Evolutionary conservation across 1,140 invertebrate genomes (phyloP), one percentile per base, ranked within the genome.

Genomic region (Paralvinella palmiformis): DNA sequence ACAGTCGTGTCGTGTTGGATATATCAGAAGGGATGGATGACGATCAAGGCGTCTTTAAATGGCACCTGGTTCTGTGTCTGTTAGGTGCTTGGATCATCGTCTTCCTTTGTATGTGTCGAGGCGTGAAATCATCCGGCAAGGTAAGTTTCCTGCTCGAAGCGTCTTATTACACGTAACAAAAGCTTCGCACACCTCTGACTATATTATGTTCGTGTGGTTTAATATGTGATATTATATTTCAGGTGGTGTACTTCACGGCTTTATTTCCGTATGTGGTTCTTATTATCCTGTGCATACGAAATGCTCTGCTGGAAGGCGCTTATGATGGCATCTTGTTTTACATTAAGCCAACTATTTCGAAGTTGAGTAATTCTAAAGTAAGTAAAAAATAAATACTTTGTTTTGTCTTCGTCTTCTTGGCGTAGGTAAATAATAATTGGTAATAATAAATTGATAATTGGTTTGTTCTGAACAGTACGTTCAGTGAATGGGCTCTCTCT

Each of bases 11-110:
- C 3, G 63, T 71, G 13, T 37, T 71, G 5, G 50, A 71, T 35
- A 64, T 61, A 50, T 64, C 68, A 0, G 84, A 88, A 50, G 92
- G 93, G 0, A 79, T 97, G 65, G 88, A 94, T 69, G 83, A 88
- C 67, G 86, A 96, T 79, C 93, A 93, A 0, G 86, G 88, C 29
- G 60, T 58, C 24, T 29, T 62, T 27, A 62, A 53, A 29, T 62
- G 48, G 44, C 22, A 62, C 22, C 44, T 62, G 17, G 22, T 27
- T 7, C 60, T 62, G 4, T 62, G 44, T 33, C 48, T 62, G 17
- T 33, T 62, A 2, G 22, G 57, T 33, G 48, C 48, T 13, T 62
- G 60, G 60, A 24, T 52, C 60, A 31, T 62, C 48, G 35, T 62
- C 3, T 62, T 62, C 35, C n/a, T 62, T n/a, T 62, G 44, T n/a